Evolutionary conservation across 2,888 invertebrate genomes (phyloP).

Genomic region (Noctua janthina): DNA sequence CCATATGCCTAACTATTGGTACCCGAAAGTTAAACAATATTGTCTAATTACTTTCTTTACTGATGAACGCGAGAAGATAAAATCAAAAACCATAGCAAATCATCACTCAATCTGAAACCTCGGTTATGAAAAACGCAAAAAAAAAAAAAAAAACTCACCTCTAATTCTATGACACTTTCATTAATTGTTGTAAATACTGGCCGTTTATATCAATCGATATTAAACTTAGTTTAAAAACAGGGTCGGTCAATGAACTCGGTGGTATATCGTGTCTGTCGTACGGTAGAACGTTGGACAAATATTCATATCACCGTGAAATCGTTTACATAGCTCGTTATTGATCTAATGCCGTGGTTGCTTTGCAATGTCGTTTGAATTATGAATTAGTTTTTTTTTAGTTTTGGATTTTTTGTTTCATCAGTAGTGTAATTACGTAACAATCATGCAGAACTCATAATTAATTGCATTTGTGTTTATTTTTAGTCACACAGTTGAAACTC

Average conservation of each 20-base stretch:
- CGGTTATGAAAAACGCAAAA: neutral
- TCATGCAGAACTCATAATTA: neutral
- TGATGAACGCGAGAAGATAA: neutral
- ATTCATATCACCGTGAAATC: slow-evolving; percentile 65
- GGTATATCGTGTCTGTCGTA: slow-evolving; percentile 62
- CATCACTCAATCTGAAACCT: neutral
- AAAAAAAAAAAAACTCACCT: neutral
- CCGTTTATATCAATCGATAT: slow-evolving; percentile 66
- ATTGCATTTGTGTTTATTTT: neutral
- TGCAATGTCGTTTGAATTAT: slow-evolving; percentile 13
- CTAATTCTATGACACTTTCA: slow-evolving; percentile 8
- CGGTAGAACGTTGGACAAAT: slow-evolving; percentile 50
- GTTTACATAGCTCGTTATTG: slow-evolving; percentile 59
- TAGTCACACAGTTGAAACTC: neutral
- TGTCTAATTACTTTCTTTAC: neutral
- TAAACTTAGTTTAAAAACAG: slow-evolving; percentile 60
- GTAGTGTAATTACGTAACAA: neutral
- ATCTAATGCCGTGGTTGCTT: slow-evolving; percentile 56
- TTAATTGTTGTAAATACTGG: slow-evolving; percentile 35
- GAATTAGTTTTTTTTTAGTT: neutral
- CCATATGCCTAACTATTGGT: neutral
- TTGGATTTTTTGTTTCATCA: neutral
- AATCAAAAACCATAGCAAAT: neutral
- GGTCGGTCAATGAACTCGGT: slow-evolving; percentile 71
- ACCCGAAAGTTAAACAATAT: neutral